phyloP scores from a whole-genome alignment of 2,113 vertebrate species.

The Ptilorrhoa leucosticta region DNA sequence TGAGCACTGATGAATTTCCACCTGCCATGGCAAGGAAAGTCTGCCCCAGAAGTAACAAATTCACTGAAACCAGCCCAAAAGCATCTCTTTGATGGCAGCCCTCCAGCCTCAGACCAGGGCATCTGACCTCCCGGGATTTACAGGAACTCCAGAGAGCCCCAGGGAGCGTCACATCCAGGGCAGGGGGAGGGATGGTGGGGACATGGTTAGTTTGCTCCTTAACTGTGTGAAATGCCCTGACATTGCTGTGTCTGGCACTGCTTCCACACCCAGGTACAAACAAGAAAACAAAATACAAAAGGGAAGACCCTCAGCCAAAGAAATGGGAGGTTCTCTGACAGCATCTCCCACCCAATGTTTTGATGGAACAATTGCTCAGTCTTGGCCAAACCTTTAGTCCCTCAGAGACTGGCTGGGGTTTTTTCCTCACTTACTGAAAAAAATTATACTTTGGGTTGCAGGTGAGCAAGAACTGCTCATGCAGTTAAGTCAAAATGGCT shows the following conservation, averaged over 20 bases:
- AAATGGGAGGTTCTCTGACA: not conserved
- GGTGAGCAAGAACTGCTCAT: not conserved
- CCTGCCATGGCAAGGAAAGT: not conserved
- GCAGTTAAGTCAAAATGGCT: not conserved
- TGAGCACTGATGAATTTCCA: not conserved
- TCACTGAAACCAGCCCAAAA: not conserved
- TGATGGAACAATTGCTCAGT: not conserved
- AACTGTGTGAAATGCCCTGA: rapidly evolving
- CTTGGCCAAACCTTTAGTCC: not conserved
- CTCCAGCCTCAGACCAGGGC: not conserved
- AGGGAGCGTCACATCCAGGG: not conserved
- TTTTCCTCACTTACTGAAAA: not conserved
- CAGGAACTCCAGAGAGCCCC: not conserved
- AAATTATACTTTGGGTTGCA: not conserved
- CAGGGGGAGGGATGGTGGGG: not conserved
- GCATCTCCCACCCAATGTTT: not conserved
- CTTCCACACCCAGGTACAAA: not conserved
- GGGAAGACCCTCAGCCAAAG: not conserved
- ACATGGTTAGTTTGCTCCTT: not conserved
- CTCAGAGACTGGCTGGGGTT: not conserved
- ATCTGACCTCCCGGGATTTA: rapidly evolving
- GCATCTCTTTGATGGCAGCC: rapidly evolving
- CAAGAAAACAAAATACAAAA: not conserved
- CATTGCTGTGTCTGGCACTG: not conserved
- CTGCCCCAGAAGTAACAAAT: not conserved